Base-by-base conservation (phyloP, 1,140 invertebrate species). In the Zaprionus nigranus region DNA sequence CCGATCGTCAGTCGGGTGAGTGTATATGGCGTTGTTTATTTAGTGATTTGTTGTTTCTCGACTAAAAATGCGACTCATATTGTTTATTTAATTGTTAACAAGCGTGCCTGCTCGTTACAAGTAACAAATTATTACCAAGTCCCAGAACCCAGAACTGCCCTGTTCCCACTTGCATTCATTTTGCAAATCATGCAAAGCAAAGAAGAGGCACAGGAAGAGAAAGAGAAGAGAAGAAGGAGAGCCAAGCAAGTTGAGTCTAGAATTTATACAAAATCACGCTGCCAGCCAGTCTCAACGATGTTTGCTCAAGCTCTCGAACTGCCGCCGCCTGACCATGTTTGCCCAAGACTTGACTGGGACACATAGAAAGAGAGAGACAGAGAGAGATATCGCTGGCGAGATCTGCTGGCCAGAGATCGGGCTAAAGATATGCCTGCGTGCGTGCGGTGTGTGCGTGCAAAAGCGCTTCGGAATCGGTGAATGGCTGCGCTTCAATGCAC, bases 1-100 rank as follows among this genome's bases (percentile, higher is more conserved):
- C 22, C 67, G 73, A 75, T 75, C 73, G 60, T 12, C 65, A 67
- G 34, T 59, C 62, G 6, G 24, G 24, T 30, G 30, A 34, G 51
- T 40, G 40, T 61, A 58, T 69, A 57, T 28, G 57, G 54, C 54
- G 30, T 58, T 90, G 84, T 88, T 88, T 88, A 75, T 83, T 88
- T 90, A 90, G 76, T 88, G 85, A 88, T 88, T 88, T 66, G 78
- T 81, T 75, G 85, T 87, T 84, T 88, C 65, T 64, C 59, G 34
- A 20, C 67, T 71, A 58, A 71, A 75, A 87, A 61, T 81, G 84
- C 84, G 81, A 90, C 85, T 88, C 84, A 88, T 88, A 88, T 88
- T 88, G 84, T 88, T 88, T 84, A 84, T 90, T 90, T 88, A 88
- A 88, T 88, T 88, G 84, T 88, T 88, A 90, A 88, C 85, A 90